Evolutionary conservation across 2,797 vertebrate species (phyloP).

Genomic region (Cyclura pinguis): DNA sequence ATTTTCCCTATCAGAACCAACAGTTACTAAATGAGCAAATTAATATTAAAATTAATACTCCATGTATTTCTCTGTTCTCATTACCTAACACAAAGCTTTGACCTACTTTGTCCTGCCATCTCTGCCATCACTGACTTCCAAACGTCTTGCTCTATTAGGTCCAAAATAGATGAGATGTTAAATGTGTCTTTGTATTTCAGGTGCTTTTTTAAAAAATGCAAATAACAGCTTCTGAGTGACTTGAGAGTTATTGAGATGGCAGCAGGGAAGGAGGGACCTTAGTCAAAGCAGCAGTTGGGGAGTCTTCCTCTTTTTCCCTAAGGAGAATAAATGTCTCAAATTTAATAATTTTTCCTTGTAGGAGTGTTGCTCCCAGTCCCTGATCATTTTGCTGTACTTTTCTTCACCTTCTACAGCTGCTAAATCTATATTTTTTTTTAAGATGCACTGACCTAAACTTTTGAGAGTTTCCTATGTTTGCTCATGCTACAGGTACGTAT

Average conservation of each 20-base stretch:
- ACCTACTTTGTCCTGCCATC: background rate
- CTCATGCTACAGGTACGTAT: background rate
- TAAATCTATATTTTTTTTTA: background rate
- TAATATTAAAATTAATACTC: constrained; percentile 18
- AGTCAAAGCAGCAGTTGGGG: background rate
- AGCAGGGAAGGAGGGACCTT: background rate
- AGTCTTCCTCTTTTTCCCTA: background rate
- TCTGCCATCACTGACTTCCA: background rate
- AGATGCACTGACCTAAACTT: background rate
- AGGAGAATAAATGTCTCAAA: background rate
- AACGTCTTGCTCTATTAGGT: background rate
- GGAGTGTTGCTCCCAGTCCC: no score
- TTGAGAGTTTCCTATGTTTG: background rate
- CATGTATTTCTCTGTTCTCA: constrained; percentile 7
- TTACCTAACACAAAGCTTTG: background rate
- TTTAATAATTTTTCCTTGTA: background rate
- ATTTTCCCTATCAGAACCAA: background rate
- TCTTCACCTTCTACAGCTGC: background rate
- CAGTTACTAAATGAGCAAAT: constrained; percentile 28
- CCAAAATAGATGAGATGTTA: background rate
- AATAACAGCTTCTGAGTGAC: background rate
- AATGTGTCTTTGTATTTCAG: constrained; percentile 16
- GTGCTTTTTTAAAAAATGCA: background rate
- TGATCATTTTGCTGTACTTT: background rate
- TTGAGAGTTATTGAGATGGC: background rate